These are phyloP conservation scores for Lapara coniferarum DNA, from an alignment of 2,888 invertebrate genomes.

Conservation along the genomic window DNA sequence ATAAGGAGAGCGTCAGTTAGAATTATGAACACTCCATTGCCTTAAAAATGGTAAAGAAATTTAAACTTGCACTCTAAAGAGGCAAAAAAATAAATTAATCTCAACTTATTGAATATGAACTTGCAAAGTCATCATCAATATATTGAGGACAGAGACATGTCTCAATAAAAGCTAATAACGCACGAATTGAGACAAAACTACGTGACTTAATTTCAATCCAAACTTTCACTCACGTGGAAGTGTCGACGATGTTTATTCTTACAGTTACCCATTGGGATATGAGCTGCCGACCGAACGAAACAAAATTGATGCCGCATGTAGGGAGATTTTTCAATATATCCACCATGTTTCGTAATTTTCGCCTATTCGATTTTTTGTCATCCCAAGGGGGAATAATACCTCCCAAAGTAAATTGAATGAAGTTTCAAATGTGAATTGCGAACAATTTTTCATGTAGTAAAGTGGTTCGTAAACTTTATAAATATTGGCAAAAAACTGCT, in stretches of 20 bases:
- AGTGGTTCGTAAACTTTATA: neutral
- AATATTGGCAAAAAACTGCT: neutral
- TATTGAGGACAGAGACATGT: neutral
- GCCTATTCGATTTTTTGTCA: conserved; percentile 44
- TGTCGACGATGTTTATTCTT: conserved; percentile 10
- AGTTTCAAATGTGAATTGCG: conserved; percentile 31
- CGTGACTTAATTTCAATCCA: neutral
- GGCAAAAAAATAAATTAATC: no score
- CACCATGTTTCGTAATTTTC: conserved; percentile 42
- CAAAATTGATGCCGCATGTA: conserved; percentile 32
- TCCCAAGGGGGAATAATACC: conserved; percentile 45
- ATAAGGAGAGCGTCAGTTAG: no score
- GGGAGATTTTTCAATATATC: conserved; percentile 44
- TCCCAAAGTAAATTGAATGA: conserved; percentile 45
- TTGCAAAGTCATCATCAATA: neutral
- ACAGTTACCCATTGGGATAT: conserved; percentile 25
- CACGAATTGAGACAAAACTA: no score
- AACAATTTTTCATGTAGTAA: neutral
- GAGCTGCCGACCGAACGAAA: conserved; percentile 3
- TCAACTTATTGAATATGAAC: no score
- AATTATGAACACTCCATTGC: no score
- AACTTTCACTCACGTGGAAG: neutral
- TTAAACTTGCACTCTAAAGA: no score
- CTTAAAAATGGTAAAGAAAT: no score
- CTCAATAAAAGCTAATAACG: neutral